phyloP scores from a whole-genome alignment of 2,113 vertebrate species.

The Sarotherodon lohbergeri region DNA sequence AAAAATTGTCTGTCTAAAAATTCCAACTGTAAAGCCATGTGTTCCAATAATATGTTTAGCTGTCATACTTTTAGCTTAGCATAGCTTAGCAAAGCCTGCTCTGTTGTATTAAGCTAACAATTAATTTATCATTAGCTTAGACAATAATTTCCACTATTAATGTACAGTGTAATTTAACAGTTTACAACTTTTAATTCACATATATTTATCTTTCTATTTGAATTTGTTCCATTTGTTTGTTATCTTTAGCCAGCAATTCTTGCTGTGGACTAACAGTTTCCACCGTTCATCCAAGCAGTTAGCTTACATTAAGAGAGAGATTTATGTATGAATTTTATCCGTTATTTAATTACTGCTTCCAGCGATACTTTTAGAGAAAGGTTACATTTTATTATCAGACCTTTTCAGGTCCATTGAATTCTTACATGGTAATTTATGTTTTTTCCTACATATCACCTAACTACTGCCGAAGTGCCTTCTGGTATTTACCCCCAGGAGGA shows the following conservation, averaged over 20 bases:
- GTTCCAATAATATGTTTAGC: not conserved
- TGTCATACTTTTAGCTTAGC: not conserved
- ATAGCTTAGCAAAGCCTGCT: not conserved
- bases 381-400: not conserved
- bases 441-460: not conserved
- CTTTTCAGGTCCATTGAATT: not conserved
- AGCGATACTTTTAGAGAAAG: not conserved
- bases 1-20: not conserved
- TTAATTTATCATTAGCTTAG: not conserved
- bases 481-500: not conserved
- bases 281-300: not conserved
- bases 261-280: not conserved
- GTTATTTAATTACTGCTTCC: not conserved
- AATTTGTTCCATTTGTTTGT: not conserved
- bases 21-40: not conserved
- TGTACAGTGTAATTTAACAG: not conserved
- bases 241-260: not conserved
- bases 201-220: not conserved
- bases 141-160: not conserved
- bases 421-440: not conserved
- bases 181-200: not conserved
- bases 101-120: not conserved
- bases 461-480: not conserved
- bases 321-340: not conserved
- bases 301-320: not conserved